These are phyloP conservation scores for Hyles vespertilio DNA, from an alignment of 1,140 invertebrate species.

Conservation along the genomic window DNA sequence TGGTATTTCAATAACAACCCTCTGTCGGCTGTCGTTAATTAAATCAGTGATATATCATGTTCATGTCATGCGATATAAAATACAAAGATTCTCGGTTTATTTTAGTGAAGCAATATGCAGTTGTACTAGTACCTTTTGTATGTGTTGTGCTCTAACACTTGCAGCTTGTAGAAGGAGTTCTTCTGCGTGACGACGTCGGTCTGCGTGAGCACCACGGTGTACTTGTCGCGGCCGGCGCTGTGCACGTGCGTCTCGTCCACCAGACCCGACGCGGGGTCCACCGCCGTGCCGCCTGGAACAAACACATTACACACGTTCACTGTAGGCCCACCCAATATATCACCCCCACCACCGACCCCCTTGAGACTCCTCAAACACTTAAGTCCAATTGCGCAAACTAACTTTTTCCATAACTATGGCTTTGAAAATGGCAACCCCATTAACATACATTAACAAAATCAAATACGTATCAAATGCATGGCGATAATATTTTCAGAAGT, in stretches of 20 bases:
- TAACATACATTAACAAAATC: no score
- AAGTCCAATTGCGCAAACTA: no score
- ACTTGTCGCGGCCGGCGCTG: conserved; percentile 79
- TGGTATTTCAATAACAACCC: no score
- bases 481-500: no score
- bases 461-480: no score
- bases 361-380: no score
- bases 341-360: no score
- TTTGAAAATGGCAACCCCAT: no score
- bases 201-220: conserved; percentile 86
- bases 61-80: background rate
- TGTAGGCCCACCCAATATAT: no score
- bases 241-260: conserved; percentile 90
- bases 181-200: conserved; percentile 91
- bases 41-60: background rate
- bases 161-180: conserved; percentile 97
- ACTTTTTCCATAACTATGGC: no score
- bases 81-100: background rate
- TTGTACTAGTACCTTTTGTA: conserved; percentile 71
- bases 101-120: background rate
- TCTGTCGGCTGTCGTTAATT: no score
- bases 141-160: conserved; percentile 88
- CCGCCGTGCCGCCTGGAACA: conserved; percentile 83
- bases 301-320: background rate
- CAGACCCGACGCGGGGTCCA: conserved; percentile 92